These are phyloP conservation scores for Caenorhabditis japonica DNA, from an alignment of 2,888 invertebrate species.

Conservation along the genomic window DNA sequence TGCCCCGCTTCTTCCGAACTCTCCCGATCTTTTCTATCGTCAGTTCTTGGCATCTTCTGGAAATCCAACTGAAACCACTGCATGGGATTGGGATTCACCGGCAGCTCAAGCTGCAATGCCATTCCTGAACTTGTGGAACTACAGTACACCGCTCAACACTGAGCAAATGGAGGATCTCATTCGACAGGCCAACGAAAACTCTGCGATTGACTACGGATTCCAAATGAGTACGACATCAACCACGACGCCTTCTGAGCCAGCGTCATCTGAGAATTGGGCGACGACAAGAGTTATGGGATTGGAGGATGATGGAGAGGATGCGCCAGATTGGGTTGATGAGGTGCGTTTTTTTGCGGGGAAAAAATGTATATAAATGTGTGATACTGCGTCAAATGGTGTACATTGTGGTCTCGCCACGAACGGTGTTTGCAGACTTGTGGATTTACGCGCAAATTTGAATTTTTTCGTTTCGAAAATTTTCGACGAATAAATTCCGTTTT, in stretches of 20 bases:
- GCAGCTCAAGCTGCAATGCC: slow-evolving; percentile 48
- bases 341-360: too few species aligned
- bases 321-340: slow-evolving; percentile 50
- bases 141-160: slow-evolving; percentile 25
- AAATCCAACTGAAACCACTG: slow-evolving; percentile 10
- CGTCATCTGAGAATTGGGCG: not conserved
- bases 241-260: slow-evolving; percentile 14
- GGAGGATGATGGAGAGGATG: slow-evolving; percentile 7
- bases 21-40: slow-evolving; percentile 25
- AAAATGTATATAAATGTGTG: not conserved
- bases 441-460: too few species aligned
- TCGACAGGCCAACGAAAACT: slow-evolving; percentile 14
- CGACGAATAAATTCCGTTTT: too few species aligned
- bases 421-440: too few species aligned
- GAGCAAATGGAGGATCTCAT: slow-evolving; percentile 43
- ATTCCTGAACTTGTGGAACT: slow-evolving; percentile 50
- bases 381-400: too few species aligned
- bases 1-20: not conserved
- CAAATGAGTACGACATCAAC: slow-evolving; percentile 7
- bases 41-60: slow-evolving; percentile 19
- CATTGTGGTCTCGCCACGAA: too few species aligned
- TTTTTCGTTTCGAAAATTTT: not conserved
- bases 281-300: not conserved
- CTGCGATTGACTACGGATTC: too few species aligned
- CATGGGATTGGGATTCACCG: slow-evolving; percentile 38